Base-by-base conservation (phyloP, 2,797 vertebrate genomes). In the Pristis pectinata region DNA sequence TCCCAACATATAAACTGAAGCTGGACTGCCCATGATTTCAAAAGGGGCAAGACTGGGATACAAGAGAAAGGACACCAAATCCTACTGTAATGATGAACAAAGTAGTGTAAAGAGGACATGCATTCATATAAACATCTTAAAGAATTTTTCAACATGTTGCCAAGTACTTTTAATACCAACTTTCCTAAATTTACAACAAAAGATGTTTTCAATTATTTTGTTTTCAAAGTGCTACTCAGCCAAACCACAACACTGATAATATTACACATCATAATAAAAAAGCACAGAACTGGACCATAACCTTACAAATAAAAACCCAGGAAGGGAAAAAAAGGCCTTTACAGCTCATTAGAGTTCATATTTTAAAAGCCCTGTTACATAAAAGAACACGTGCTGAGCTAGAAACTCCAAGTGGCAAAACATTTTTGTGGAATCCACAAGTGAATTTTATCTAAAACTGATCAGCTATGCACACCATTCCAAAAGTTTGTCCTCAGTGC, bases 171-270 rank as follows among this genome's bases (percentile, higher is more conserved):
- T 72, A 74, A 49, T 44, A 93, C 91, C 67, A 70, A 93, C 22
- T 72, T 72, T 93, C 27, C 27, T 49, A 34, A 10, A 72, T 49
- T 49, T 49, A 49, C 3, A 49, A 49, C 49, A 49, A 49, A 49
- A 49, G 49, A 53, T n/a, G 70, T 94, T 94, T 74, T 94, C 70
- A 94, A 94, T 76, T 94, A 76, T 76, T 44, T 76, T 76, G 49
- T 94, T 94, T 94, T 94, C 24, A 74, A 74, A 72, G 44, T 49
- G 67, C 59, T 67, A 22, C 67, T 93, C 44, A 70, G 70, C 37
- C 92, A 74, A 72, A 76, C 67, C 67, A 74, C 15, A 15, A 41
- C 67, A 93, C 27, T 94, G 30, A 92, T 64, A 41, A 41, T 92
- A 41, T 92, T 92, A 64, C 92, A 94, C 5, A 1, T 94, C 67